A percentile compares a stretch with the other conserved stretches of the same genome.
Conservation (phyloP, 2,113 vertebrate genomes). For the Archocentrus centrarchus region DNA sequence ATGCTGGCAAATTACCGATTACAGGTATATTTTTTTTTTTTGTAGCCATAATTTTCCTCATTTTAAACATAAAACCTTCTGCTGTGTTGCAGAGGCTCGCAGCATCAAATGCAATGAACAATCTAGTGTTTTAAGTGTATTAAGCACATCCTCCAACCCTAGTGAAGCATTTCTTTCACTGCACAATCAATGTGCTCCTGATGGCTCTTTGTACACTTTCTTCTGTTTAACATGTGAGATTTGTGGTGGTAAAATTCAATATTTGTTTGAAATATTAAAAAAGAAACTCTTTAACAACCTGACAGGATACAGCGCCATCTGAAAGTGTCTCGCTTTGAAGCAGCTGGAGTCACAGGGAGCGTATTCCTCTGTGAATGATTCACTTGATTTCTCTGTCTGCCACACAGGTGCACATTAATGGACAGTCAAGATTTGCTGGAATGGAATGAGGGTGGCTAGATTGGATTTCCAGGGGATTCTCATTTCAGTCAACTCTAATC, state of each 20-base stretch:
- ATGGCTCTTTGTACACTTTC: neutral
- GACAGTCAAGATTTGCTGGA: conserved; percentile 49
- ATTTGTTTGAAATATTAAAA: neutral
- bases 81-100: neutral
- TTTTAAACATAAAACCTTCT: neutral
- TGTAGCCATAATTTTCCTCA: neutral
- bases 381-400: conserved; percentile 11
- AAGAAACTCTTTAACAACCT: neutral
- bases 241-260: neutral
- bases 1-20: neutral
- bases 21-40: too few species aligned
- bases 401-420: conserved; percentile 44
- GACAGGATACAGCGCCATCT: neutral
- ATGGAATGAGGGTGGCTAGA: conserved; percentile 41
- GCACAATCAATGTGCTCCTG: neutral
- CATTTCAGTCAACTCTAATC: conserved; percentile 58
- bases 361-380: neutral
- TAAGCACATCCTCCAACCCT: neutral
- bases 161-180: neutral
- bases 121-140: neutral
- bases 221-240: neutral
- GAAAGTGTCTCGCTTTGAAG: neutral
- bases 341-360: neutral
- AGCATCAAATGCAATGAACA: neutral
- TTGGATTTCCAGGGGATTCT: conserved; percentile 65